A percentile compares a stretch with the other conserved stretches of the same genome.
Conservation (phyloP, 2,113 vertebrate species). For the Strigops habroptila region DNA sequence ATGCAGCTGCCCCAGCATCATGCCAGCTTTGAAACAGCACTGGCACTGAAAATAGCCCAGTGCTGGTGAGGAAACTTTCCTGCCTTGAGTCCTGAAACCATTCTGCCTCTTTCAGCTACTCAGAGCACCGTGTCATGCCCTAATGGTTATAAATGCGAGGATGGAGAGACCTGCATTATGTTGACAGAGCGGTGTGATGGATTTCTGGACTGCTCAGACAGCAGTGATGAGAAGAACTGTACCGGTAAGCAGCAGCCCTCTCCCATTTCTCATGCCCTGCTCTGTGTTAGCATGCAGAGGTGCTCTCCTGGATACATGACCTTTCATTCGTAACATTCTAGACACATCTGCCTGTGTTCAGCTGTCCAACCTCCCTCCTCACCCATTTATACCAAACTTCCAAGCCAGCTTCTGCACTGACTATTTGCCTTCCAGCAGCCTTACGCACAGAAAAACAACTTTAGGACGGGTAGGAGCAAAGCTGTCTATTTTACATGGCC, state of each 20-base stretch:
- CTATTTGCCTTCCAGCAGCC: neutral
- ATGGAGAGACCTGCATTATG: constrained; percentile 85
- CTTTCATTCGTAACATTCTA: neutral
- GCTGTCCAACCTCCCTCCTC: neutral
- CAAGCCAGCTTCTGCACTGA: neutral
- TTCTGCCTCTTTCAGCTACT: constrained; percentile 79
- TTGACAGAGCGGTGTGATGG: constrained; percentile 86
- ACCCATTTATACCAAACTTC: neutral
- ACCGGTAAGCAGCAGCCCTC: constrained; percentile 70
- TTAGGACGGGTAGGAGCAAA: neutral
- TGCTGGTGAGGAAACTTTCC: neutral
- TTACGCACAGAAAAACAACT: neutral
- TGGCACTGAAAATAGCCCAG: neutral
- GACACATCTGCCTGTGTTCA: neutral
- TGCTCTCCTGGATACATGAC: neutral
- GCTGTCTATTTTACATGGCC: neutral
- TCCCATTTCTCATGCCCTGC: neutral
- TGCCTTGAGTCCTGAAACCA: neutral
- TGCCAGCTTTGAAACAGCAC: neutral
- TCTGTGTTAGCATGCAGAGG: neutral
- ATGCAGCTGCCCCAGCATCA: neutral
- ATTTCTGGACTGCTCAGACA: constrained; percentile 91
- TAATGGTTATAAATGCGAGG: constrained; percentile 81
- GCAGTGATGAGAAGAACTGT: constrained; percentile 91
- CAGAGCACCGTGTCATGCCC: constrained; percentile 79